These are phyloP conservation scores for Gadus chalcogrammus DNA, from an alignment of 2,113 vertebrate species.

Conservation along the genomic window DNA sequence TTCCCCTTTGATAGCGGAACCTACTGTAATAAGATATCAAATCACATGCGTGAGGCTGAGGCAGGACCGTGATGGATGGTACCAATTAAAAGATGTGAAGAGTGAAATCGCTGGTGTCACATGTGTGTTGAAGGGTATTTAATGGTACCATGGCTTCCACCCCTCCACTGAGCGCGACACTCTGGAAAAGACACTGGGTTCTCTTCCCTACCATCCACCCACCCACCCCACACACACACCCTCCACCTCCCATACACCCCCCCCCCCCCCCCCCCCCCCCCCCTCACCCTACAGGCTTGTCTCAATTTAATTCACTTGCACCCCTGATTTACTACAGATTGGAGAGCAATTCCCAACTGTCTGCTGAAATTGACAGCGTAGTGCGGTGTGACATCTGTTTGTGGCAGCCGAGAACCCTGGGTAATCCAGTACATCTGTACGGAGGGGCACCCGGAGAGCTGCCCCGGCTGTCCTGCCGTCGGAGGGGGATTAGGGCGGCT, in stretches of 20 bases:
- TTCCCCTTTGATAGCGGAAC: background rate
- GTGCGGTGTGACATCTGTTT: constrained; percentile 59
- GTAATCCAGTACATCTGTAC: constrained; percentile 61
- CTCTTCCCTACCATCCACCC: constrained; percentile 8
- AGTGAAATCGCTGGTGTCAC: constrained; percentile 15
- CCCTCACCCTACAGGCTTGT: constrained; percentile 17
- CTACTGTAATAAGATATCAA: background rate
- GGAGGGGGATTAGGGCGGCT: constrained; percentile 56
- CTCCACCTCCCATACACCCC: no score
- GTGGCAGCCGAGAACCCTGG: constrained; percentile 42
- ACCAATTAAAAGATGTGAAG: constrained; percentile 19
- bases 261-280: background rate
- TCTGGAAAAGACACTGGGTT: constrained; percentile 15
- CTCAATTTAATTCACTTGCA: constrained; percentile 46
- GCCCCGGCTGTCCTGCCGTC: constrained; percentile 46
- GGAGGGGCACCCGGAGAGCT: constrained; percentile 50
- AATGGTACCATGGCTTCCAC: constrained; percentile 14
- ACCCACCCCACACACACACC: no score
- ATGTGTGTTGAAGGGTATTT: constrained; percentile 7
- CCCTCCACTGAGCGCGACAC: constrained; percentile 15
- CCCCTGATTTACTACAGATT: constrained; percentile 47
- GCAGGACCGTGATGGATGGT: constrained; percentile 18
- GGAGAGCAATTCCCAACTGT: constrained; percentile 54
- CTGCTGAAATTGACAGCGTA: constrained; percentile 52
- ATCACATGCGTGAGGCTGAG: background rate